A percentile compares a stretch with the other conserved stretches of the same genome.
These are phyloP conservation scores for Lampris incognitus DNA, from an alignment of 2,113 vertebrate genomes.

Conservation along the genomic window DNA sequence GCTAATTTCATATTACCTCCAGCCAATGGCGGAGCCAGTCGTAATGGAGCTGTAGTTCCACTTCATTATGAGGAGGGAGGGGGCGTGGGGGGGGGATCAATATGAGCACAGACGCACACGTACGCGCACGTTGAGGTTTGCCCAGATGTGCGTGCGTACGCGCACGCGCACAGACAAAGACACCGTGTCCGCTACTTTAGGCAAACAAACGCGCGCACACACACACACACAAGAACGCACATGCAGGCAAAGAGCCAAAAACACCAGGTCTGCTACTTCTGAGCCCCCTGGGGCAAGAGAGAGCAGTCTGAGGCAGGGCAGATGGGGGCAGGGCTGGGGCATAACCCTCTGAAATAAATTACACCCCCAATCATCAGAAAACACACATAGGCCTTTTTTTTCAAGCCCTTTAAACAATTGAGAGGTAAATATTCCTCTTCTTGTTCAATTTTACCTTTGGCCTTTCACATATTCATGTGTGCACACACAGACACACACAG, in stretches of 20 bases:
- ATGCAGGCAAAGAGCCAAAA: constrained; percentile 19
- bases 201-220: constrained; percentile 49
- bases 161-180: constrained; percentile 44
- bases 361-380: constrained; percentile 57
- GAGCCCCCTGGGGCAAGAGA: constrained; percentile 58
- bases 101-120: constrained; percentile 70
- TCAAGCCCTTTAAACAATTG: constrained; percentile 58
- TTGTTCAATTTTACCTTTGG: constrained; percentile 35
- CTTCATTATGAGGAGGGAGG: constrained; percentile 90
- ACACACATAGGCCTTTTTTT: constrained; percentile 33
- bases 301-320: constrained; percentile 65
- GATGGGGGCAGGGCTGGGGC: constrained; percentile 66
- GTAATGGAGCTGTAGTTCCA: constrained; percentile 98
- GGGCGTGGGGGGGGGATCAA: constrained; percentile 88
- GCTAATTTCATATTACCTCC: constrained; percentile 99
- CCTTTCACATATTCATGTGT: neutral
- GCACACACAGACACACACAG: constrained; percentile 32
- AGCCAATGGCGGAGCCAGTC: constrained; percentile 89
- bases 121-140: constrained; percentile 17
- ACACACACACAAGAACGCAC: constrained; percentile 39
- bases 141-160: neutral
- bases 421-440: constrained; percentile 42
- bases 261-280: constrained; percentile 58
- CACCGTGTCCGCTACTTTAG: constrained; percentile 42
- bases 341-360: constrained; percentile 72